Evolutionary conservation across 2,797 vertebrate species (phyloP).

Genomic region (Microcaecilia unicolor): DNA sequence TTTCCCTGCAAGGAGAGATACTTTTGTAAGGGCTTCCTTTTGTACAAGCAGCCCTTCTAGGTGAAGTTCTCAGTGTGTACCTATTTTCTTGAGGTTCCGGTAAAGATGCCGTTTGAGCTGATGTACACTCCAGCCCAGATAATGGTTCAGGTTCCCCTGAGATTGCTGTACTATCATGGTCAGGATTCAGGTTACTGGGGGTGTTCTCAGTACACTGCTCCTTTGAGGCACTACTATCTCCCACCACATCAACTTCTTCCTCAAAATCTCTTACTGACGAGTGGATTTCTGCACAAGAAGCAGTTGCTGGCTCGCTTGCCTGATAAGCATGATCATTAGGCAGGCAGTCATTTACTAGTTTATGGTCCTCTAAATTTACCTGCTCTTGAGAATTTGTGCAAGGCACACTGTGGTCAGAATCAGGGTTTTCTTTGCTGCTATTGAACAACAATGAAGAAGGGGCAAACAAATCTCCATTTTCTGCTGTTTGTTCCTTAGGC

Average conservation of each 20-base stretch:
- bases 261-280: slow-evolving; percentile 76
- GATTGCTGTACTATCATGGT: slow-evolving; percentile 54
- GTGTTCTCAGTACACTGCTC: slow-evolving; percentile 62
- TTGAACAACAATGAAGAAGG: slow-evolving; percentile 62
- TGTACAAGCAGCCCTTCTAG: slow-evolving; percentile 68
- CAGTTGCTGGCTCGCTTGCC: slow-evolving; percentile 44
- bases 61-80: slow-evolving; percentile 91
- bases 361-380: slow-evolving; percentile 68
- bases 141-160: slow-evolving; percentile 73
- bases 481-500: slow-evolving; percentile 64
- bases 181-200: slow-evolving; percentile 33
- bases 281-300: slow-evolving; percentile 62
- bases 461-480: slow-evolving; percentile 56
- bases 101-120: slow-evolving; percentile 64
- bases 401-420: slow-evolving; percentile 86
- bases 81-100: slow-evolving; percentile 91
- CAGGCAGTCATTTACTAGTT: slow-evolving; percentile 46
- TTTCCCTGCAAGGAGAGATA: slow-evolving; percentile 77
- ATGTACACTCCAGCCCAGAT: slow-evolving; percentile 47
- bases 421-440: slow-evolving; percentile 68
- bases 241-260: slow-evolving; percentile 85
- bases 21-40: slow-evolving; percentile 74
- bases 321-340: slow-evolving; percentile 41
- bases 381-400: slow-evolving; percentile 81
- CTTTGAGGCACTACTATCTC: slow-evolving; percentile 70